Percentiles rank a stretch among this genome's conserved stretches.
Evolutionary conservation across 2,113 vertebrate genomes (phyloP).

Genomic region (Hiodon tergisus): DNA sequence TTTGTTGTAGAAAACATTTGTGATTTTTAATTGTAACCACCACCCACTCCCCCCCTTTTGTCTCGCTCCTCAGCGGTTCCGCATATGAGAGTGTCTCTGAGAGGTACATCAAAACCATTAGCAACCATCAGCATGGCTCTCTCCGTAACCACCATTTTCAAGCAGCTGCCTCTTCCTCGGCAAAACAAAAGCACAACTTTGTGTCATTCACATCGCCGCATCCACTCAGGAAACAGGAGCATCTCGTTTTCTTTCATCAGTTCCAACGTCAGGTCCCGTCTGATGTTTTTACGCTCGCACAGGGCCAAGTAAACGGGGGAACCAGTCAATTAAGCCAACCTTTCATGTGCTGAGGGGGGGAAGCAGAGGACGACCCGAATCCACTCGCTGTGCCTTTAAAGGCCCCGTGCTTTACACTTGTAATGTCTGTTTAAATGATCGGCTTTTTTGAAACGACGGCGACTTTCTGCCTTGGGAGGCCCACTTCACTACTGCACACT

Average conservation of each 20-base stretch:
- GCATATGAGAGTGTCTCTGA: too few species aligned
- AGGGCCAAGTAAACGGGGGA: background rate
- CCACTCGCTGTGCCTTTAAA: background rate
- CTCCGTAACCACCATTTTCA: too few species aligned
- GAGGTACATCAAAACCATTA: too few species aligned
- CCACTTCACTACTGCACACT: slow-evolving; percentile 1
- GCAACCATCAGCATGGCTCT: too few species aligned
- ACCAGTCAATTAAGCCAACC: background rate
- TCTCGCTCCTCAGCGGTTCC: slow-evolving; percentile 18
- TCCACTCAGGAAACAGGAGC: background rate
- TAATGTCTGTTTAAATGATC: slow-evolving; percentile 17
- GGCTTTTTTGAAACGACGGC: background rate
- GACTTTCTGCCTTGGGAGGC: background rate
- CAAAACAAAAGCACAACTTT: too few species aligned
- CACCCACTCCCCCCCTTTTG: slow-evolving; percentile 23
- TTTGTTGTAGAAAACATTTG: slow-evolving; percentile 53
- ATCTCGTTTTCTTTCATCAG: background rate
- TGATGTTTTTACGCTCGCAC: background rate
- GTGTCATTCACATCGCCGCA: background rate
- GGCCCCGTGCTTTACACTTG: background rate
- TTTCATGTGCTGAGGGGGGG: too few species aligned
- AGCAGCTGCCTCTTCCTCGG: slow-evolving; percentile 17
- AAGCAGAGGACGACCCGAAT: background rate
- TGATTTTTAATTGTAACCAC: slow-evolving; percentile 52
- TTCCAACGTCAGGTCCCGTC: background rate